Evolutionary conservation across 2,888 invertebrate genomes (phyloP).

Genomic region (Phymatocera aterrima): DNA sequence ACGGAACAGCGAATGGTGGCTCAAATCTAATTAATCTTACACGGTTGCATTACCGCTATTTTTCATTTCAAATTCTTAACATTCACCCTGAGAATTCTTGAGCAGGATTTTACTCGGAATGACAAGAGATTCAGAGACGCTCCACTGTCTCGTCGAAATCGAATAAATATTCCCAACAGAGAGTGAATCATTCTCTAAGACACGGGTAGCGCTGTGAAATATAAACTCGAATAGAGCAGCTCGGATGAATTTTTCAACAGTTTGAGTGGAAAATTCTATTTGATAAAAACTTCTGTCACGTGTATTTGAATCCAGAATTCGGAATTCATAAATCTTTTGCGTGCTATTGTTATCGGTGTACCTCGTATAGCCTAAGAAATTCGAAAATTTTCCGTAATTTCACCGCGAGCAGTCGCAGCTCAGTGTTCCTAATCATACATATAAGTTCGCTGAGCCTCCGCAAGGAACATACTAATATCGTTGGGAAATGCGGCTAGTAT

Average conservation of each 20-base stretch:
- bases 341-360: too few relatives aligned
- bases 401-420: too few relatives aligned
- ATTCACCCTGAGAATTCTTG: neutral
- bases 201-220: too few relatives aligned
- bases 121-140: neutral
- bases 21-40: conserved; percentile 39
- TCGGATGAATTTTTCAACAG: too few relatives aligned
- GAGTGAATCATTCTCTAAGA: too few relatives aligned
- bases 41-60: conserved; percentile 12
- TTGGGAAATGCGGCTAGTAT: neutral
- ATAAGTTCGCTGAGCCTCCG: neutral
- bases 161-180: conserved; percentile 7
- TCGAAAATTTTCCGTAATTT: neutral
- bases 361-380: too few relatives aligned
- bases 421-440: neutral
- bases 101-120: neutral
- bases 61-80: conserved; percentile 12
- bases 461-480: neutral
- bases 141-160: neutral
- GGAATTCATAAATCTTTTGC: too few relatives aligned
- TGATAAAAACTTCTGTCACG: neutral
- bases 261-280: too few relatives aligned
- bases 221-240: too few relatives aligned
- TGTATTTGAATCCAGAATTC: neutral
- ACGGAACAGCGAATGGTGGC: conserved; percentile 30